These are phyloP conservation scores for Plemyria rubiginata DNA, from an alignment of 2,888 invertebrate species.

Conservation along the genomic window DNA sequence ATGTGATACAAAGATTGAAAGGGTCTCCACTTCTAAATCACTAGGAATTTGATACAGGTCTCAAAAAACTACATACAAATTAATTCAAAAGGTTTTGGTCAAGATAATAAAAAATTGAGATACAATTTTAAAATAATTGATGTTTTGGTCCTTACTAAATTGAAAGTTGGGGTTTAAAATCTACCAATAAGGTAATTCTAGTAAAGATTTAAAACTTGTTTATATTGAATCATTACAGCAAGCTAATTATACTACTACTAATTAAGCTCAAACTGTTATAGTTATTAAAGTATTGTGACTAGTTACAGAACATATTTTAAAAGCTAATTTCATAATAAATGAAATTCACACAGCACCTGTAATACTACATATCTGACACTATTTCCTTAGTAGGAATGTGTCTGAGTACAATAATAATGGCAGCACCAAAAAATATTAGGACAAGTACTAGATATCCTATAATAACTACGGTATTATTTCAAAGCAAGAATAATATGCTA, in stretches of 20 bases:
- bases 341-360: conserved; percentile 33
- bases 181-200: conserved; percentile 50
- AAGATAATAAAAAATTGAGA: conserved; percentile 58
- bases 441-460: conserved; percentile 26
- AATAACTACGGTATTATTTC: conserved; percentile 7
- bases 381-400: not conserved
- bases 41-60: conserved; percentile 65
- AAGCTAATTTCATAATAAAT: conserved; percentile 16
- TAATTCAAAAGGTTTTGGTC: conserved; percentile 69
- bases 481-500: not conserved
- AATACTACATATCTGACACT: conserved; percentile 19
- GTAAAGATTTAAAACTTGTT: conserved; percentile 49
- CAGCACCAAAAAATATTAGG: conserved; percentile 4
- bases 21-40: conserved; percentile 59
- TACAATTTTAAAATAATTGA: conserved; percentile 54
- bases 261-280: conserved; percentile 50
- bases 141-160: conserved; percentile 70
- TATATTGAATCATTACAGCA: conserved; percentile 50
- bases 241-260: conserved; percentile 51
- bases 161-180: conserved; percentile 54
- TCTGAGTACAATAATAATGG: conserved; percentile 13
- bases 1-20: conserved; percentile 63
- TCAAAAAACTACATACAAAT: conserved; percentile 68
- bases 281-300: conserved; percentile 41
- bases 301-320: conserved; percentile 26